phyloP scores from a whole-genome alignment of 92 coral and sea anemone species.

The Palythoa caribaeorum region DNA sequence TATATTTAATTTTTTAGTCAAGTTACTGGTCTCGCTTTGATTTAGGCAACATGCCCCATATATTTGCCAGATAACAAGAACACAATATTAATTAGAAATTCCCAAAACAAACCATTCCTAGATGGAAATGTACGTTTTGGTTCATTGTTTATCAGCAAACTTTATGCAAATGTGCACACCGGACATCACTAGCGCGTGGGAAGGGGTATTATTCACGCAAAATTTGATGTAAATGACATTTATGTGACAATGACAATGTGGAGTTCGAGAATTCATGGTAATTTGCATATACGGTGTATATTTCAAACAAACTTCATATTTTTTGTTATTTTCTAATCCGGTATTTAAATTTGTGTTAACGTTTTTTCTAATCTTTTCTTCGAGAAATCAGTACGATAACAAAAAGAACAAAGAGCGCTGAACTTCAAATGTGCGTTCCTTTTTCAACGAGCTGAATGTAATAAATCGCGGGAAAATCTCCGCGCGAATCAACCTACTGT shows the following conservation, averaged over 20 bases:
- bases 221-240: conserved; percentile 10
- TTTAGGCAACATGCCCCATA: no score
- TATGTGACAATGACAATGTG: not conserved
- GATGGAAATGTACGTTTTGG: not conserved
- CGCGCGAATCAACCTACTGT: conserved; percentile 32
- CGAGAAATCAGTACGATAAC: not conserved
- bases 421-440: not conserved
- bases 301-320: not conserved
- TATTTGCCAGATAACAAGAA: no score
- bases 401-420: not conserved
- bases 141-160: not conserved
- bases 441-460: not conserved
- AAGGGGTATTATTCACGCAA: conserved; percentile 15
- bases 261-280: conserved; percentile 13
- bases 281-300: conserved; percentile 39
- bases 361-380: not conserved
- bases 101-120: not conserved
- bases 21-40: no score
- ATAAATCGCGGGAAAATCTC: conserved; percentile 19
- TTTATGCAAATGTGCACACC: conserved; percentile 27
- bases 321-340: not conserved
- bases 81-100: not conserved
- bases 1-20: no score
- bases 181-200: not conserved
- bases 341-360: not conserved